These are phyloP conservation scores for Danio aesculapii DNA, from an alignment of 2,797 vertebrate genomes.

Conservation along the genomic window DNA sequence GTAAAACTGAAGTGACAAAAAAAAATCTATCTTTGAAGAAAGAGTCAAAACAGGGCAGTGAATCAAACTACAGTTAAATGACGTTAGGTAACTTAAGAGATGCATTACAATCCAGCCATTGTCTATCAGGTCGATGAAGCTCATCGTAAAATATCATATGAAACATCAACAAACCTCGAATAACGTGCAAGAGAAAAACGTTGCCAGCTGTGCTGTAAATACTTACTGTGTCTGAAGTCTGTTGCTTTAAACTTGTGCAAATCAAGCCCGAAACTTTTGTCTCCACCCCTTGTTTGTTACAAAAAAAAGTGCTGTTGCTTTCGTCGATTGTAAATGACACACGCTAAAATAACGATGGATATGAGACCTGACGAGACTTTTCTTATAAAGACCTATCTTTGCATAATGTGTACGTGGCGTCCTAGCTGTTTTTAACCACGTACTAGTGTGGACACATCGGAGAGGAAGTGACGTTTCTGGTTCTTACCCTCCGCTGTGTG, in stretches of 20 bases:
- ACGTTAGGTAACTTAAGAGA: slow-evolving; percentile 24
- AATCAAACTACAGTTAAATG: slow-evolving; percentile 6
- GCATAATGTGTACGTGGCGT: slow-evolving; percentile 63
- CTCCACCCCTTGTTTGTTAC: slow-evolving; percentile 36
- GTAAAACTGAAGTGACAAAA: not conserved
- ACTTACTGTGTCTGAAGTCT: slow-evolving; percentile 27
- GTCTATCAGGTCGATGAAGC: not conserved
- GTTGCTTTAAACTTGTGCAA: slow-evolving; percentile 27
- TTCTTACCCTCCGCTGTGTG: slow-evolving; percentile 11
- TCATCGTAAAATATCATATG: not conserved
- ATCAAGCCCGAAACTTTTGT: slow-evolving; percentile 35
- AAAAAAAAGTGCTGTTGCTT: not conserved
- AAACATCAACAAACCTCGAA: not conserved
- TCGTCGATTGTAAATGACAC: not conserved
- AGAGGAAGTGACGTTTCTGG: slow-evolving; percentile 62
- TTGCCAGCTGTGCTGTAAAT: not conserved
- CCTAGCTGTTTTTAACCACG: slow-evolving; percentile 50
- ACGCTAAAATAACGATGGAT: not conserved
- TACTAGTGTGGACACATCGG: slow-evolving; percentile 35
- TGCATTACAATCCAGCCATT: slow-evolving; percentile 8
- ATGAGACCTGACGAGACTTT: not conserved
- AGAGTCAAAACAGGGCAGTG: not conserved
- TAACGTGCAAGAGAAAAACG: not conserved
- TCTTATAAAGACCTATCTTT: slow-evolving; percentile 33
- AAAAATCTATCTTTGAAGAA: not conserved